Percentiles rank a stretch among this genome's conserved stretches.
These are phyloP conservation scores for Conchocele bisecta DNA, from an alignment of 2,888 invertebrate genomes.

Conservation along the genomic window DNA sequence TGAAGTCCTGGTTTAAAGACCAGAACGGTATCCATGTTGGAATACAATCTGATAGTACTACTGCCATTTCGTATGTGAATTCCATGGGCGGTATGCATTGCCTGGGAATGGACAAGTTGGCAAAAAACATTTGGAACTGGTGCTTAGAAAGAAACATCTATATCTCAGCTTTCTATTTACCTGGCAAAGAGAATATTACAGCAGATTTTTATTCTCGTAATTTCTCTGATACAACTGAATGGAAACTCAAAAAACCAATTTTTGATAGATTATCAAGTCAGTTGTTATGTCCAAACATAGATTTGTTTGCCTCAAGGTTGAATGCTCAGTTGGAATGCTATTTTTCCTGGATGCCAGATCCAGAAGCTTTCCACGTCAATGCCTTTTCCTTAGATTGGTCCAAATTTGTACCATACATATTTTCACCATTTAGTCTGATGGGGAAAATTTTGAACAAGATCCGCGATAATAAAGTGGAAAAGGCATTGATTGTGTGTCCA, in stretches of 20 bases:
- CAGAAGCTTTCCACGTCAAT: conserved; percentile 20
- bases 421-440: conserved; percentile 29
- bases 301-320: conserved; percentile 35
- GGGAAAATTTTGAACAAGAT: conserved; percentile 21
- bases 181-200: conserved; percentile 16
- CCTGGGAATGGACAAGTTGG: conserved; percentile 6
- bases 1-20: background rate
- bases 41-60: conserved; percentile 28
- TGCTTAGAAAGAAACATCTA: conserved; percentile 18
- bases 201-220: conserved; percentile 30
- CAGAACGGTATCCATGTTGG: conserved; percentile 1
- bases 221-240: conserved; percentile 32
- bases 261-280: conserved; percentile 20
- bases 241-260: conserved; percentile 23
- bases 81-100: conserved; percentile 21
- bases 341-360: conserved; percentile 37
- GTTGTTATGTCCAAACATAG: conserved; percentile 35
- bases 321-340: conserved; percentile 21
- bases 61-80: conserved; percentile 37
- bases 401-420: conserved; percentile 37
- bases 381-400: conserved; percentile 39
- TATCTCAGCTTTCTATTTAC: conserved; percentile 32
- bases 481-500: conserved; percentile 29
- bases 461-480: conserved; percentile 10
- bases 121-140: conserved; percentile 30